Percentiles rank a stretch among this genome's conserved stretches.
Evolutionary conservation across 92 coral and sea anemone genomes (phyloP).

Genomic region (Paramuricea clavata): DNA sequence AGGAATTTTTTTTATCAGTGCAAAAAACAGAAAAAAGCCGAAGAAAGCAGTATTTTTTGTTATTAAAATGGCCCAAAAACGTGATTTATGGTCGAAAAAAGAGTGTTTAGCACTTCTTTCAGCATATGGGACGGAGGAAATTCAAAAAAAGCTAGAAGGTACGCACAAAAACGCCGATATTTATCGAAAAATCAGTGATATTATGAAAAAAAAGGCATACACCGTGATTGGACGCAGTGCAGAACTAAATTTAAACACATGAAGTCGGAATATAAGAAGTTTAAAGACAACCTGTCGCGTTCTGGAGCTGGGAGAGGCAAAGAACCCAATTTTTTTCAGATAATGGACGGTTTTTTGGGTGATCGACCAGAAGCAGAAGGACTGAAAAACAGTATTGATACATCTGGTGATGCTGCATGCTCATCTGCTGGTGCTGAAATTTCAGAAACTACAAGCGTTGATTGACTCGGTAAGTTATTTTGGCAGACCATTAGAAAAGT

Average conservation of each 20-base stretch:
- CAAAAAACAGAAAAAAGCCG: not conserved
- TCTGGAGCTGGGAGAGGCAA: conserved; percentile 35
- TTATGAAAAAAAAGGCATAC: not conserved
- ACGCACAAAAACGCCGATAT: conserved; percentile 24
- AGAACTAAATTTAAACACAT: conserved; percentile 33
- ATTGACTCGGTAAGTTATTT: no score
- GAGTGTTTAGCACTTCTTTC: conserved; percentile 32
- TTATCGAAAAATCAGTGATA: not conserved
- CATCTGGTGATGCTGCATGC: conserved; percentile 3
- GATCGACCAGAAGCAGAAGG: conserved; percentile 54
- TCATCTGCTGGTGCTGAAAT: no score
- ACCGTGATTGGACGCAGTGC: conserved; percentile 42
- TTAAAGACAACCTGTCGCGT: conserved; percentile 15
- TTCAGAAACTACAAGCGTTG: no score
- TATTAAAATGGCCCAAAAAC: conserved; percentile 28
- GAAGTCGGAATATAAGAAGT: conserved; percentile 27
- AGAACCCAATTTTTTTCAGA: conserved; percentile 28
- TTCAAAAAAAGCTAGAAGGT: conserved; percentile 23
- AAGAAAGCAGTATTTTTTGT: not conserved
- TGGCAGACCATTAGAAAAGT: no score
- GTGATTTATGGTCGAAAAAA: conserved; percentile 46
- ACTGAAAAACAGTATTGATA: conserved; percentile 32
- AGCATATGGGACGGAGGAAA: conserved; percentile 35
- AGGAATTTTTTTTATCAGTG: not conserved
- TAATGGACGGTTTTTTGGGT: conserved; percentile 42